Evolutionary conservation across 1,140 invertebrate genomes (phyloP).

Genomic region (Apis cerana): DNA sequence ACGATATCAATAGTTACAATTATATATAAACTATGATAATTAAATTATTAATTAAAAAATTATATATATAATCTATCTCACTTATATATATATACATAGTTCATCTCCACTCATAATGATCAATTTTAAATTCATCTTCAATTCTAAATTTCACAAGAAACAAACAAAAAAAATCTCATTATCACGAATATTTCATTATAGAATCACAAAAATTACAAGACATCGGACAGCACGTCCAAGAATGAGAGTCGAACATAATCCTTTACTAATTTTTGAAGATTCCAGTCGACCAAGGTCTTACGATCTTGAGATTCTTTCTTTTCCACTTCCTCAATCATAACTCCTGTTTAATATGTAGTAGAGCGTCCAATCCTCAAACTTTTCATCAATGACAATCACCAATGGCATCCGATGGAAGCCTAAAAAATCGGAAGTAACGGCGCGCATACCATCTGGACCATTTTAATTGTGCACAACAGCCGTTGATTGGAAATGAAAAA

Average conservation of each 20-base stretch:
- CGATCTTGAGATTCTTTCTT: conserved; percentile 60
- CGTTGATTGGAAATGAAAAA: not conserved
- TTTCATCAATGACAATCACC: conserved; percentile 19
- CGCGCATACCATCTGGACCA: not conserved
- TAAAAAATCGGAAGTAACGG: not conserved
- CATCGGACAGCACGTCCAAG: not conserved
- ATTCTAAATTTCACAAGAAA: too few relatives aligned
- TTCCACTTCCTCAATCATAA: conserved; percentile 74
- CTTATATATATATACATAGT: too few relatives aligned
- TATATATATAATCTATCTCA: too few relatives aligned
- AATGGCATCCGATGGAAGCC: not conserved
- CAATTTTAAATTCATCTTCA: too few relatives aligned
- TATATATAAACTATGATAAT: too few relatives aligned
- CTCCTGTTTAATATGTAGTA: conserved; percentile 42
- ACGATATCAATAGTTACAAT: too few relatives aligned
- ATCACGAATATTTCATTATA: not conserved
- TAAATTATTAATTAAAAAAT: too few relatives aligned
- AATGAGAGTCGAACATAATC: not conserved
- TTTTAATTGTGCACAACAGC: not conserved
- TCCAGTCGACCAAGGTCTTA: not conserved
- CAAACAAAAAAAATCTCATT: too few relatives aligned
- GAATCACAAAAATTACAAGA: not conserved
- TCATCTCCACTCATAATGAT: too few relatives aligned
- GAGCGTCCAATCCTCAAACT: conserved; percentile 10
- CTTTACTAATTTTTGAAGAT: too few relatives aligned